These are phyloP conservation scores for Megaceryle torquata DNA, from an alignment of 2,113 vertebrate species.

Conservation along the genomic window DNA sequence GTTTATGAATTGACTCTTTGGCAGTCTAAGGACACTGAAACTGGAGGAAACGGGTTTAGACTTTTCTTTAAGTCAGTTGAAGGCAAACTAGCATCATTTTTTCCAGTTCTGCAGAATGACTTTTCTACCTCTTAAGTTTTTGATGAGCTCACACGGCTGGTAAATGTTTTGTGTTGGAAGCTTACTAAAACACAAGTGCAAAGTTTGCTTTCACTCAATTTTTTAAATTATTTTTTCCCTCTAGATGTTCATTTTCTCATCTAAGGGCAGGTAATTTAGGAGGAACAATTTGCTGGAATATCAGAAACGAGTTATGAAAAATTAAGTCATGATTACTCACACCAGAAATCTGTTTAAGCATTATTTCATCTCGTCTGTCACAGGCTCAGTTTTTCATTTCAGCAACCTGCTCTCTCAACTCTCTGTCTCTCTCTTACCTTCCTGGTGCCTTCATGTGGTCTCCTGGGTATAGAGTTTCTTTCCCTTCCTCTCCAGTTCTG, in stretches of 20 bases:
- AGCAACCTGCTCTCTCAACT: not conserved
- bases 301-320: not conserved
- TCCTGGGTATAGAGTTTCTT: not conserved
- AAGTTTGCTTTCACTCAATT: not conserved
- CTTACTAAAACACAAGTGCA: not conserved
- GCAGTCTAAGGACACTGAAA: not conserved
- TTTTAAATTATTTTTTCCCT: too few relatives aligned
- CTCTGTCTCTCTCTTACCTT: not conserved
- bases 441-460: not conserved
- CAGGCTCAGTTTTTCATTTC: not conserved
- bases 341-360: not conserved
- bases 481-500: not conserved
- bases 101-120: constrained; percentile 22
- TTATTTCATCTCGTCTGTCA: not conserved
- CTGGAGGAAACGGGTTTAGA: not conserved
- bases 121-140: not conserved
- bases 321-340: not conserved
- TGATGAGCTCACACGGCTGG: not conserved
- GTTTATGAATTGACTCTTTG: not conserved
- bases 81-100: constrained; percentile 1
- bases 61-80: not conserved
- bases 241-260: not conserved
- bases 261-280: not conserved
- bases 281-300: not conserved
- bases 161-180: not conserved